Evolutionary conservation across 1,140 invertebrate genomes (phyloP), one percentile per base, ranked within the genome.

Genomic region (Oreohelix idahoensis): DNA sequence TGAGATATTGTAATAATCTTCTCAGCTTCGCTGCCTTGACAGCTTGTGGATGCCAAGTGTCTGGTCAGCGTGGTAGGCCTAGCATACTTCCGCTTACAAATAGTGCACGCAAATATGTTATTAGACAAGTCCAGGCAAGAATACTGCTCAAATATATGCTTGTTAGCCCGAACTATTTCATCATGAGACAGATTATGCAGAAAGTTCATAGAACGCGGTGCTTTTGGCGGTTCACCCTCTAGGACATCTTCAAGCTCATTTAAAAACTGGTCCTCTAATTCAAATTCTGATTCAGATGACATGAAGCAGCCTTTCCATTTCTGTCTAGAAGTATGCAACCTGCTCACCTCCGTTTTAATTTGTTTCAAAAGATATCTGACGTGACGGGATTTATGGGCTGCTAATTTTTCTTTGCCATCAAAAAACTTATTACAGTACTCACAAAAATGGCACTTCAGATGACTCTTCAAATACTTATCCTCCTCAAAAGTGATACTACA

Each of bases 1-100:
- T 80, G 79, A 80, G 79, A 71, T 20, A 80, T 80, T 32, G 80
- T 75, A n/a, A 82, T 74, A 17, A 82, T 82, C 39, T 82, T 82
- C 15, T 75, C 71, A 13, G 45, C 1, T 35, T 82, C 71, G 26
- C 49, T 23, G 0, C 58, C 70, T 29, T 51, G 70, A 66, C 80
- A 73, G 49, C 58, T 82, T 15, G 70, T 51, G 13, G 80, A 63
- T 29, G 70, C 45, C 26, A 82, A 82, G n/a, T 82, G 80, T 39
- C 80, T 73, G 10, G 80, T 82, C 15, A 82, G 51, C 5, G 80
- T 82, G 1, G 80, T 82, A 45, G 80, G 80, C 42, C 80, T 73
- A 4, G 80, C 80, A 75, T 82, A 82, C 38, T 82, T 82, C 38
- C 80, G 39, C 32, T 82, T 82, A 63, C 80, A 82, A 11, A 82